Base-by-base conservation (phyloP, 2,888 invertebrate genomes). In the Pseudoips prasinana region DNA sequence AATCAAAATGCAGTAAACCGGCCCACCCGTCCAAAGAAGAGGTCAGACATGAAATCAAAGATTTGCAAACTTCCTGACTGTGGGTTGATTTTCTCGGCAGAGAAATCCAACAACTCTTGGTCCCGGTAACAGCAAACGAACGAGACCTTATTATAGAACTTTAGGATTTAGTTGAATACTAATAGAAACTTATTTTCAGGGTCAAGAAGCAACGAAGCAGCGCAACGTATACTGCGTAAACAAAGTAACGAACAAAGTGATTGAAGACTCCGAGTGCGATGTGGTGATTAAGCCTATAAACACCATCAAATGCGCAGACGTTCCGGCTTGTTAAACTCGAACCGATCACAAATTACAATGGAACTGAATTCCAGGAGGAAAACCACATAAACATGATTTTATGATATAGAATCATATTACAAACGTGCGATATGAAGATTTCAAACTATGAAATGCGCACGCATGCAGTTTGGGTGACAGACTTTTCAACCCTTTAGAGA, bases 191-290 rank as follows among this genome's bases (percentile, higher is more conserved):
- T n/a, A n/a, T 39, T 58, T 59, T 3, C 75, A 88, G 88, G 86
- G 85, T 29, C 84, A 90, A 33, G 88, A 90, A 44, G 92, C 92
- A 7, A 89, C 91, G 40, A 91, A 92, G 36, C 85, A 90, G 24
- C 89, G 95, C 41, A 92, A 91, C 48, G 92, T 95, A 1, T 92
- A 94, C 90, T 95, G 95, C 68, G 92, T 94, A n/a, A 92, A 94
- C 62, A 92, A 92, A 61, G 90, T 92, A 52, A 93, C 95, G 54
- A 91, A 95, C 69, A 66, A 68, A 39, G 94, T 95, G 2, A 89
- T 95, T 24, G 92, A 92, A 3, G 96, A 96, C 65, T 84, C 90
- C 3, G 92, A 92, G 37, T 97, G 96, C 74, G 92, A 92, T 46
- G 75, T 81, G 7, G 75, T 90, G 27, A 88, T 80, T 2, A 92